A percentile compares a stretch with the other conserved stretches of the same genome.
These are phyloP conservation scores for Pao palembangensis DNA, from an alignment of 2,113 vertebrate genomes.

Conservation along the genomic window DNA sequence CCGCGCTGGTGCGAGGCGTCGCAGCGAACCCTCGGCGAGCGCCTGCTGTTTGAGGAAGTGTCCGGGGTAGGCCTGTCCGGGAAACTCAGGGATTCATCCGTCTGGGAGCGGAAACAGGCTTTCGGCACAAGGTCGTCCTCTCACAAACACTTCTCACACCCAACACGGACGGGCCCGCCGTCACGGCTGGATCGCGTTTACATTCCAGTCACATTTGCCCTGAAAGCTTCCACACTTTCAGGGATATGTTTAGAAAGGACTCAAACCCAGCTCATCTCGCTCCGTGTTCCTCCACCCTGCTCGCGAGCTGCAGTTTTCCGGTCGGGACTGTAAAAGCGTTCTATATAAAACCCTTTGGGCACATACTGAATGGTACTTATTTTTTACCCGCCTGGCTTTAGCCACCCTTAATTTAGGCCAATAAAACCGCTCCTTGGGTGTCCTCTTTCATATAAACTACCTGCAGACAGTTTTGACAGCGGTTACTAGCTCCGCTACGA, in stretches of 20 bases:
- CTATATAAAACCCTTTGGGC: too few species aligned
- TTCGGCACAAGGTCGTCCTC: conserved; percentile 64
- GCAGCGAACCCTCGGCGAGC: conserved; percentile 34
- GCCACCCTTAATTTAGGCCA: too few species aligned
- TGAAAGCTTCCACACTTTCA: too few species aligned
- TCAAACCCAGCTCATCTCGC: neutral
- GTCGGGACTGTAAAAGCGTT: neutral
- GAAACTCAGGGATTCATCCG: conserved; percentile 62
- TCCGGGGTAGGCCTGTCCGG: conserved; percentile 52
- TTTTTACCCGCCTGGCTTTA: too few species aligned
- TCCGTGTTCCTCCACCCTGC: too few species aligned
- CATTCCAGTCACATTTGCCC: neutral
- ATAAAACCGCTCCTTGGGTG: too few species aligned
- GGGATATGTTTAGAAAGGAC: too few species aligned
- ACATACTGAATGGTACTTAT: too few species aligned
- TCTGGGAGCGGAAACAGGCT: conserved; percentile 64
- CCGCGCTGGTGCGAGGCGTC: conserved; percentile 3
- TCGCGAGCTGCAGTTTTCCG: neutral
- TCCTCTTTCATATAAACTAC: too few species aligned
- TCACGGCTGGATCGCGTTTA: conserved; percentile 6
- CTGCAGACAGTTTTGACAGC: too few species aligned
- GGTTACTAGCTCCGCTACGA: too few species aligned
- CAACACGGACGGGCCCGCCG: neutral
- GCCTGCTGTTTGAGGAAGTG: conserved; percentile 51
- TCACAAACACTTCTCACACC: conserved; percentile 46